Conservation (phyloP, 2,888 invertebrate species). For the Ochropleura plecta region DNA sequence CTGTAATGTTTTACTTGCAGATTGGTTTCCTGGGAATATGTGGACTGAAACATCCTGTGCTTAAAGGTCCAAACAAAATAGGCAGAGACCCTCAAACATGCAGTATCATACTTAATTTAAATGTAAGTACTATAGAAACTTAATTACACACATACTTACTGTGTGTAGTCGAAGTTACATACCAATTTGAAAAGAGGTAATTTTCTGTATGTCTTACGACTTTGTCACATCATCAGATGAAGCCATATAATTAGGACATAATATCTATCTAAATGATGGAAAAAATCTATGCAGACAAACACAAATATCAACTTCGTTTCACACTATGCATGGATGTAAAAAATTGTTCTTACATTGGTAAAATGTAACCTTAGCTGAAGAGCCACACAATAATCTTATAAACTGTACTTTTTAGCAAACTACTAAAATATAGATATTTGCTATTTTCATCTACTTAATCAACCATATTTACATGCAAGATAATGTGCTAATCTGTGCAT, state of each 20-base stretch:
- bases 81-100: conserved; percentile 85
- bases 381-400: neutral
- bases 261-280: neutral
- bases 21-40: conserved; percentile 86
- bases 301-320: neutral
- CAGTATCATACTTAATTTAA: conserved; percentile 80
- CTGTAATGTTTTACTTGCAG: conserved; percentile 71
- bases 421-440: neutral
- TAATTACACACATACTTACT: neutral
- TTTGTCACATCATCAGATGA: neutral
- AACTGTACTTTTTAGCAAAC: neutral
- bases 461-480: neutral
- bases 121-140: conserved; percentile 75
- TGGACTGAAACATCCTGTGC: conserved; percentile 82
- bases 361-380: neutral
- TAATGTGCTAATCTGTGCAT: neutral
- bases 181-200: neutral
- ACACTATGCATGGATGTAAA: neutral
- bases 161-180: neutral
- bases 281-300: neutral
- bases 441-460: neutral
- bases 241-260: neutral
- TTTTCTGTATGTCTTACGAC: neutral
- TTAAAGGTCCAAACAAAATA: conserved; percentile 85
- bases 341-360: neutral